Evolutionary conservation across 2,113 vertebrate genomes (phyloP).

Genomic region (Lethenteron reissneri): DNA sequence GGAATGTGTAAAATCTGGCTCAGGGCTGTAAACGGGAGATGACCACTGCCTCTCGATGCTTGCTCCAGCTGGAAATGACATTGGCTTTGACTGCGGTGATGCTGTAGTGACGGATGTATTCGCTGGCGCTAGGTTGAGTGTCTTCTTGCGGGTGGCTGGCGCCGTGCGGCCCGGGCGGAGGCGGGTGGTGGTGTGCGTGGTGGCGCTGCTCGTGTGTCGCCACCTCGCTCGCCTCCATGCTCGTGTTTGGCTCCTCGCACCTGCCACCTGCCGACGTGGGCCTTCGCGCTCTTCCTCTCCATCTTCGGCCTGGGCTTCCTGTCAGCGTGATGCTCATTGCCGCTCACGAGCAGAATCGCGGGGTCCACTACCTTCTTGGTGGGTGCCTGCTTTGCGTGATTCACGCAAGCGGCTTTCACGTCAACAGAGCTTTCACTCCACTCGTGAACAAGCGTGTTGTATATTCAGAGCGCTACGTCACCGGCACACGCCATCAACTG

Average conservation of each 20-base stretch:
- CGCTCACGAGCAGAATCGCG: slow-evolving; percentile 46
- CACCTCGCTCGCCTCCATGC: slow-evolving; percentile 32
- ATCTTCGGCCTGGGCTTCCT: slow-evolving; percentile 35
- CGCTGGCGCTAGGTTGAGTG: slow-evolving; percentile 24
- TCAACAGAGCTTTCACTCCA: too few species aligned
- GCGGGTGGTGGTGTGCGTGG: slow-evolving; percentile 39
- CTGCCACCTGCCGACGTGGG: slow-evolving; percentile 52
- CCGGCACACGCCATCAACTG: too few species aligned
- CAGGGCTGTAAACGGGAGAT: too few species aligned
- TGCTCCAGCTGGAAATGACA: too few species aligned
- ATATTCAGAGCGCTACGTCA: too few species aligned
- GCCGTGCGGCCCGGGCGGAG: slow-evolving; percentile 33
- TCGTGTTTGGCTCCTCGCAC: slow-evolving; percentile 38
- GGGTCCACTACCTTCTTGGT: slow-evolving; percentile 68
- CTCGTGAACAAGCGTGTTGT: too few species aligned
- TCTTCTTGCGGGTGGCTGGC: slow-evolving; percentile 43
- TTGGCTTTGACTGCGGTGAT: too few species aligned
- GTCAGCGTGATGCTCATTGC: slow-evolving; percentile 50
- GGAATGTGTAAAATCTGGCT: too few species aligned
- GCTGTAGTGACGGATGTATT: too few species aligned
- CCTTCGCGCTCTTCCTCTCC: slow-evolving; percentile 34
- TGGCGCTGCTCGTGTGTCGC: slow-evolving; percentile 44
- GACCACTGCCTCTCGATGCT: too few species aligned
- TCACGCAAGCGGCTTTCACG: too few species aligned
- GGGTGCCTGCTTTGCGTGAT: not conserved